Conservation (phyloP, 2,113 vertebrate genomes). For the Mormoops blainvillei region DNA sequence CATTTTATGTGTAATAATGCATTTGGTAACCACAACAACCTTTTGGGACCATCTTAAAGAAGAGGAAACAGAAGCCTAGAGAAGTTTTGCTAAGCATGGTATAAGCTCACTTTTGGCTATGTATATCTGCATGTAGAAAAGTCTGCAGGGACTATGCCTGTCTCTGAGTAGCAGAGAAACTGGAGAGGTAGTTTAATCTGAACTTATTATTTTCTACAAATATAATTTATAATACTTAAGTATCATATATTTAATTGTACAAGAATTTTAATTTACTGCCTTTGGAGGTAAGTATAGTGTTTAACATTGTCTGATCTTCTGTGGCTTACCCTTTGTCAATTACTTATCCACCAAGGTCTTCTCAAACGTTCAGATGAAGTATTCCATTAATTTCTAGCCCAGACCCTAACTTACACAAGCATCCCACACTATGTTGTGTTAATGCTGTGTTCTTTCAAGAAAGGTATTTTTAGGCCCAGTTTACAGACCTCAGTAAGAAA, state of each 20-base stretch:
- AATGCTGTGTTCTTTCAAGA: neutral
- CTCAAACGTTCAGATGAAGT: neutral
- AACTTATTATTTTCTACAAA: neutral
- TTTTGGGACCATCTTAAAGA: neutral
- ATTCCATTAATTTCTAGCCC: neutral
- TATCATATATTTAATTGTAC: neutral
- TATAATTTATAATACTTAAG: neutral
- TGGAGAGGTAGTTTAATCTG: neutral
- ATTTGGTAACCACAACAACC: neutral
- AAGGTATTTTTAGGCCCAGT: neutral
- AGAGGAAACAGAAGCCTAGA: neutral
- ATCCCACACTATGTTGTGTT: neutral
- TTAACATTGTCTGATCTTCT: neutral
- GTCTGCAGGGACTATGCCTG: neutral
- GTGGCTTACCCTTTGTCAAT: neutral
- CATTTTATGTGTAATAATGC: neutral
- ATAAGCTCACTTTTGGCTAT: neutral
- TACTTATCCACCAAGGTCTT: neutral
- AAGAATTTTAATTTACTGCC: neutral
- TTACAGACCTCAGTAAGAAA: neutral
- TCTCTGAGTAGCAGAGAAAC: neutral
- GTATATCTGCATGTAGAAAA: neutral
- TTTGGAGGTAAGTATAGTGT: neutral
- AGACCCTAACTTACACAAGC: neutral
- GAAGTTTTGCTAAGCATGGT: neutral